Percentiles rank a stretch among this genome's conserved stretches.
Evolutionary conservation across 2,888 invertebrate species (phyloP).

Genomic region (Drepanosiphum platanoidis): DNA sequence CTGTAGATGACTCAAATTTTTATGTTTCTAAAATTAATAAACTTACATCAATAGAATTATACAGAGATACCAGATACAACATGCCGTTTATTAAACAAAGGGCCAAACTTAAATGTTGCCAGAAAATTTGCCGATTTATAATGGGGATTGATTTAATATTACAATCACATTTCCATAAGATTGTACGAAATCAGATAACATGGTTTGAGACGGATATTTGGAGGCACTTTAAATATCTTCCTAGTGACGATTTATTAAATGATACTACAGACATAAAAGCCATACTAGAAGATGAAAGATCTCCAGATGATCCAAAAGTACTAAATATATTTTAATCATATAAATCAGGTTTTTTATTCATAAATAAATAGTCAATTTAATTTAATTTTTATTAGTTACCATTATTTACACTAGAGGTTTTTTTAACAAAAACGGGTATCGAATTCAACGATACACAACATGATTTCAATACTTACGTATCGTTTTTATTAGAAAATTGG

Average conservation of each 20-base stretch:
- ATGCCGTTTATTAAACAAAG: conserved; percentile 18
- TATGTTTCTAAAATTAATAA: background rate
- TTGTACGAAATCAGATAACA: conserved; percentile 18
- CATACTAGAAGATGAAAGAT: background rate
- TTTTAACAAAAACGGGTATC: background rate
- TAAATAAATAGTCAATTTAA: background rate
- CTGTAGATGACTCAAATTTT: background rate
- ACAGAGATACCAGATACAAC: background rate
- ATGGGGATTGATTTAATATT: conserved; percentile 10
- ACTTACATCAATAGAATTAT: rapidly evolving
- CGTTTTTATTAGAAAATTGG: conserved; percentile 48
- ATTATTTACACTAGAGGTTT: conserved; percentile 33
- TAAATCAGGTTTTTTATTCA: background rate
- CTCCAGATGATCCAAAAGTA: conserved; percentile 42
- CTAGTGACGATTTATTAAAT: conserved; percentile 4
- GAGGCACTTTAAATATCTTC: conserved; percentile 37
- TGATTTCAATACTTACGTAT: conserved; percentile 22
- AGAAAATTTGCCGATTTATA: conserved; percentile 21
- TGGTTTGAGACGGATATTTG: background rate
- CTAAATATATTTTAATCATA: background rate
- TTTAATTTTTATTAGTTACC: conserved; percentile 8
- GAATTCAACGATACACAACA: background rate
- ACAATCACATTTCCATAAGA: conserved; percentile 23
- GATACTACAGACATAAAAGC: background rate
- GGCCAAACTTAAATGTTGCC: conserved; percentile 26